Percentiles rank a stretch among this genome's conserved stretches.
Evolutionary conservation across 1,140 invertebrate species (phyloP).

Genomic region (Drosophila obscura): DNA sequence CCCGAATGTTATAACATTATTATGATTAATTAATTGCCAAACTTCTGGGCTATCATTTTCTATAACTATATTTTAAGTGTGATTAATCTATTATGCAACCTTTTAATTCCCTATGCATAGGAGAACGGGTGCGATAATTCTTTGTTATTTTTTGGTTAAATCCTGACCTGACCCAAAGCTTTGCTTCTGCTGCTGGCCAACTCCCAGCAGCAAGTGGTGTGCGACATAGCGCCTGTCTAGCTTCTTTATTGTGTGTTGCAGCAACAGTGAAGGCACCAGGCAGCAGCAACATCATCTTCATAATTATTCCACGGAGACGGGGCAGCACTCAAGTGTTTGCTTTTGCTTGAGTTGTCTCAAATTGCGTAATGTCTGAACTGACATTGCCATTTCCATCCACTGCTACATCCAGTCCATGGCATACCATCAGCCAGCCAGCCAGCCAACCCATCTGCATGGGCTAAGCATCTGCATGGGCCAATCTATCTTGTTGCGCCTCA

Average conservation of each 20-base stretch:
- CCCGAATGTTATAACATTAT: no score
- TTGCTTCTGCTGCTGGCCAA: no score
- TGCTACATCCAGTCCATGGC: conserved; percentile 6
- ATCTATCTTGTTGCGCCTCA: conserved; percentile 74
- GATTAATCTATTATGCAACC: not conserved
- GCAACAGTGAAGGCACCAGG: conserved; percentile 17
- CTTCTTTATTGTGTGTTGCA: conserved; percentile 54
- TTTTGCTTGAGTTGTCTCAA: conserved; percentile 71
- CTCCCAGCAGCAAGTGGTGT: conserved; percentile 7
- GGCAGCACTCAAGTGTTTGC: conserved; percentile 60
- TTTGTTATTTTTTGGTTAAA: no score
- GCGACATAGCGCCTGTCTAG: conserved; percentile 20
- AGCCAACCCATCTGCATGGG: no score
- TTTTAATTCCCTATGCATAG: not conserved
- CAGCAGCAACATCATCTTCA: conserved; percentile 17
- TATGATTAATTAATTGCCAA: not conserved
- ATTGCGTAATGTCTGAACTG: conserved; percentile 73
- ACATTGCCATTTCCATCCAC: conserved; percentile 47
- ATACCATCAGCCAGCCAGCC: conserved; percentile 1
- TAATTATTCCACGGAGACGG: conserved; percentile 28
- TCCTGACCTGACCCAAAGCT: no score
- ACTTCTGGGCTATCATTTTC: no score
- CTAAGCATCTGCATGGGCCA: conserved; percentile 51
- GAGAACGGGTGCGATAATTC: no score
- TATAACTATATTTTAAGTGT: not conserved